Evolutionary conservation across 2,113 vertebrate genomes (phyloP), one percentile per base, ranked within the genome.

Genomic region (Phycodurus eques): DNA sequence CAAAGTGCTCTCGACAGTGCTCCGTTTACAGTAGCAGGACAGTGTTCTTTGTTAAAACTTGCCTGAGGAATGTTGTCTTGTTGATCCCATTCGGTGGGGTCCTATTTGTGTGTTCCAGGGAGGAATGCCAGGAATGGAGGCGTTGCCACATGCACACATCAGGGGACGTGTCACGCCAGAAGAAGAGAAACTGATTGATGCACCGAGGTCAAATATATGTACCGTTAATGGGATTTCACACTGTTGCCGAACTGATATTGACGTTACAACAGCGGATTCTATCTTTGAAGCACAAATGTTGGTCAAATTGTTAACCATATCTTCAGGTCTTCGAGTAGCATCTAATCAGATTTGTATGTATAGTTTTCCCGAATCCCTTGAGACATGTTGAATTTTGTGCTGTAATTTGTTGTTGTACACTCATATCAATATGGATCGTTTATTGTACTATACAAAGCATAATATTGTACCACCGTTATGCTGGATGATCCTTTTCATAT

Each of bases 101-200:
- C 78, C 75, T 72, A 63, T 85, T 85, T 86, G 76, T 76, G 71
- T 33, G 22, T 89, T 74, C 57, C 62, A 43, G 17, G 22, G 51
- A 78, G 75, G 88, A 92, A 92, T 88, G 80, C 42, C 60, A 82
- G 77, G 88, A 92, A 93, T 88, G 82, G 53, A 56, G 60, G 61
- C 19, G 3, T 76, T 74, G 81, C 78, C 80, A 76, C 78, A 81
- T 80, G 80, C 70, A 83, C 65, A 78, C 54, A 71, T 84, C 62
- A 68, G 67, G 67, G 68, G 74, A 85, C 74, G 68, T 49, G 61
- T 66, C 67, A 69, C n/a, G 42, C 71, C 72, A 80, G 77, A 84
- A 80, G 80, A 80, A 62, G 70, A 77, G 75, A 67, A 4, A 75
- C 68, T 90, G 84, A 90, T 73, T 82, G 79, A 88, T 67, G 66